Evolutionary conservation across 2,113 vertebrate genomes (phyloP).

Genomic region (Hystrix brachyura): DNA sequence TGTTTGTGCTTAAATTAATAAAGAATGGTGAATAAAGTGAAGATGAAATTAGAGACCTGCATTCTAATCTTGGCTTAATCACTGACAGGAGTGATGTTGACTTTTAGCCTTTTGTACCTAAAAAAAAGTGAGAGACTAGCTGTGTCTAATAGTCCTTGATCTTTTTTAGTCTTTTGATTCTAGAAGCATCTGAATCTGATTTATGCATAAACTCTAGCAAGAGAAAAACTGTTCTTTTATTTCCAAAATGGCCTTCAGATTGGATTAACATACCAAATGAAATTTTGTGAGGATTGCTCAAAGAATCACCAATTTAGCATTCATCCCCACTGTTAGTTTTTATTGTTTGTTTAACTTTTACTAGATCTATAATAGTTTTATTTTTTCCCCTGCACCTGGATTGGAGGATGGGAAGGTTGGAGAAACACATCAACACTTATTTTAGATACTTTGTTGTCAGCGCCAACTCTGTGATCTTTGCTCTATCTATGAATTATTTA

Average conservation of each 20-base stretch:
- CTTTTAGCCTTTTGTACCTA: not conserved
- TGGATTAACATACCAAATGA: constrained; percentile 47
- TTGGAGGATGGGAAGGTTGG: not conserved
- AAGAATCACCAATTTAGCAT: constrained; percentile 55
- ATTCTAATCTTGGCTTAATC: not conserved
- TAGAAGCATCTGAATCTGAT: not conserved
- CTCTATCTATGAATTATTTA: constrained; percentile 66
- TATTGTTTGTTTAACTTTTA: constrained; percentile 71
- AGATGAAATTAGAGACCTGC: not conserved
- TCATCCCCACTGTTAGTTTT: constrained; percentile 12
- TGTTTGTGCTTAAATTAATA: constrained; percentile 10
- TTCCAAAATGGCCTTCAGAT: constrained; percentile 27
- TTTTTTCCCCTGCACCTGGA: constrained; percentile 39
- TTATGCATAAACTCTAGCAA: constrained; percentile 13
- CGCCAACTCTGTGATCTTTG: constrained; percentile 64
- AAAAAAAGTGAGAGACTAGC: not conserved
- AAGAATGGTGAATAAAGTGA: constrained; percentile 12
- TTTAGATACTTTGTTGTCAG: constrained; percentile 63
- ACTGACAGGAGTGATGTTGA: not conserved
- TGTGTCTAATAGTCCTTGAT: not conserved
- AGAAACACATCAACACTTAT: constrained; percentile 46
- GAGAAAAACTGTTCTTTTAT: not conserved
- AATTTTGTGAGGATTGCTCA: constrained; percentile 47
- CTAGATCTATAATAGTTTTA: not conserved
- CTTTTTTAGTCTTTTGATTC: not conserved